Evolutionary conservation across 35 echinoderm and acorn worm genomes (phyloP), one percentile per base, ranked within the genome.

Genomic region (Eucidaris tribuloides): DNA sequence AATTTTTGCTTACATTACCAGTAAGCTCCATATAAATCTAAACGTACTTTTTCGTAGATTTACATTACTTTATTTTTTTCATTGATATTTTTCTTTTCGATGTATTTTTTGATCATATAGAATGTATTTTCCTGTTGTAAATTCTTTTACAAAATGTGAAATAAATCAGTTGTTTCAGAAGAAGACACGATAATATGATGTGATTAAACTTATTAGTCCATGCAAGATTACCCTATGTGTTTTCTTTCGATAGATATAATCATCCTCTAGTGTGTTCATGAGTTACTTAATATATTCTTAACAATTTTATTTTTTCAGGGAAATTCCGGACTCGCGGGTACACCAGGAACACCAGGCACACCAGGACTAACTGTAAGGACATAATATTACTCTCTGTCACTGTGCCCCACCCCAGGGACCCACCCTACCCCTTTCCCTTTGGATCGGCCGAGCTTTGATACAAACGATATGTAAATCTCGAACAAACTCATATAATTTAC

Each of bases 281-380:
- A 68, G 17, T 35, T 22, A 4, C 30, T 38, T 72, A 34, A 5
- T 72, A 5, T 20, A 32, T 72, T 7, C 15, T 7, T n/a, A n/a
- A n/a, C n/a, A n/a, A n/a, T 78, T 14, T 78, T 78, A 45, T 80
- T 7, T 58, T 60, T 38, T 1, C 52, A 81, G 79, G 79, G 79
- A 59, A 39, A 31, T 19, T 11, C 33, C 39, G 79, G 79, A 2
- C n/a, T 20, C n/a, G n/a, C n/a, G n/a, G n/a, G n/a, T n/a, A 37
- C n/a, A 42, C 27, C 15, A 2, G 70, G 70, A 76, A 42, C 70
- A 76, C 34, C 5, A 39, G 70, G 70, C 7, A 76, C 70, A 42
- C 27, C 70, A 14, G 70, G 70, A 39, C 24, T n/a, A 60, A 60
- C 30, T 23, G 22, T 60, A n/a, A 60, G 30, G 22, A 19, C 20